These are phyloP conservation scores for Muntiacus muntjak DNA, from an alignment of 2,113 vertebrate species.

Conservation along the genomic window DNA sequence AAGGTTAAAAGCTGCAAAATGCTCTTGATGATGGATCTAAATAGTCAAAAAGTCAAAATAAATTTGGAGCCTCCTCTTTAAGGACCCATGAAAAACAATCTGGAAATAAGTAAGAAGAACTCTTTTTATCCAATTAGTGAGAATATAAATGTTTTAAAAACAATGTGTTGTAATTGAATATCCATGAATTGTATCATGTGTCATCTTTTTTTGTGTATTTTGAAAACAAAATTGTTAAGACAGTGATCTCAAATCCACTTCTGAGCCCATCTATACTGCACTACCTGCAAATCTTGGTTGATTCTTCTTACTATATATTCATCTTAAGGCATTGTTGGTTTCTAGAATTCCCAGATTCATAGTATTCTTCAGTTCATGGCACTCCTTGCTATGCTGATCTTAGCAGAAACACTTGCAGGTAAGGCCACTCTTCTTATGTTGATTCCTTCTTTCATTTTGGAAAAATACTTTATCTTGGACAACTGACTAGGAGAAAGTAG, in stretches of 20 bases:
- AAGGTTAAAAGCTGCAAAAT: constrained; percentile 42
- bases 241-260: not conserved
- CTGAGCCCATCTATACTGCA: not conserved
- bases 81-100: not conserved
- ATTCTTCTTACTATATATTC: not conserved
- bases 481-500: not conserved
- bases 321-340: not conserved
- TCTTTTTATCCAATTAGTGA: not conserved
- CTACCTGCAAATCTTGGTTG: not conserved
- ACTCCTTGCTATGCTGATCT: not conserved
- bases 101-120: not conserved
- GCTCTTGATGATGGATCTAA: not conserved
- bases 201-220: not conserved
- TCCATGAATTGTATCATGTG: not conserved
- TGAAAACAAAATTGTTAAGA: not conserved
- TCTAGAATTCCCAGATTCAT: not conserved
- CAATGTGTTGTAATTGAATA: not conserved
- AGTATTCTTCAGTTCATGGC: not conserved
- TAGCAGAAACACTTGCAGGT: not conserved
- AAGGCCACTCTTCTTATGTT: not conserved
- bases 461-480: not conserved
- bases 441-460: not conserved
- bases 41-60: constrained; percentile 31
- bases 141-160: not conserved
- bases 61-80: not conserved